A percentile compares a stretch with the other conserved stretches of the same genome.
Evolutionary conservation across 2,113 vertebrate genomes (phyloP).

Genomic region (Lepisosteus oculatus): DNA sequence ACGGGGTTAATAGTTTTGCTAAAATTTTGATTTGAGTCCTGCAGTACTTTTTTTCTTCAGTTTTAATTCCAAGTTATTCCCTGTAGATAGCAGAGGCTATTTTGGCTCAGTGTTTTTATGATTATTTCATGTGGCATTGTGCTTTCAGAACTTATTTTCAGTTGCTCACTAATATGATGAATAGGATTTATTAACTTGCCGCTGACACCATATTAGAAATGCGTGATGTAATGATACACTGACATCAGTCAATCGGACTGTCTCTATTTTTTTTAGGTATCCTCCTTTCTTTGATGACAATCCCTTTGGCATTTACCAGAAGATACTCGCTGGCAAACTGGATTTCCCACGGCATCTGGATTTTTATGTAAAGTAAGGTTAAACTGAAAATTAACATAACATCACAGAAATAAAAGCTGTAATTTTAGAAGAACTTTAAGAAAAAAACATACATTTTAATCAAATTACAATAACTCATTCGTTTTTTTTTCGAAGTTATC

Average conservation of each 20-base stretch:
- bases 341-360: slow-evolving; percentile 94
- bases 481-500: neutral
- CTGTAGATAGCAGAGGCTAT: too few relatives aligned
- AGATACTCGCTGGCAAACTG: slow-evolving; percentile 92
- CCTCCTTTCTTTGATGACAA: slow-evolving; percentile 97
- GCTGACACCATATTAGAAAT: neutral
- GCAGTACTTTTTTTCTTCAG: too few relatives aligned
- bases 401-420: neutral
- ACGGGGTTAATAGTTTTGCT: too few relatives aligned
- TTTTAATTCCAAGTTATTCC: too few relatives aligned
- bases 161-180: too few relatives aligned
- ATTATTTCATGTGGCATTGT: too few relatives aligned
- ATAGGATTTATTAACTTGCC: neutral
- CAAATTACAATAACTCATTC: neutral
- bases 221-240: too few relatives aligned
- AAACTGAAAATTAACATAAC: neutral
- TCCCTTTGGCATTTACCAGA: slow-evolving; percentile 96
- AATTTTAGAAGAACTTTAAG: neutral
- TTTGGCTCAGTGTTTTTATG: too few relatives aligned
- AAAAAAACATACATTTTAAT: neutral
- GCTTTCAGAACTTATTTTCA: too few relatives aligned
- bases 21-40: too few relatives aligned
- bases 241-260: too few relatives aligned
- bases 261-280: slow-evolving; percentile 62
- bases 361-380: slow-evolving; percentile 89